Evolutionary conservation across 2,113 vertebrate genomes (phyloP), one percentile per base, ranked within the genome.

Genomic region (Aldabrachelys gigantea): DNA sequence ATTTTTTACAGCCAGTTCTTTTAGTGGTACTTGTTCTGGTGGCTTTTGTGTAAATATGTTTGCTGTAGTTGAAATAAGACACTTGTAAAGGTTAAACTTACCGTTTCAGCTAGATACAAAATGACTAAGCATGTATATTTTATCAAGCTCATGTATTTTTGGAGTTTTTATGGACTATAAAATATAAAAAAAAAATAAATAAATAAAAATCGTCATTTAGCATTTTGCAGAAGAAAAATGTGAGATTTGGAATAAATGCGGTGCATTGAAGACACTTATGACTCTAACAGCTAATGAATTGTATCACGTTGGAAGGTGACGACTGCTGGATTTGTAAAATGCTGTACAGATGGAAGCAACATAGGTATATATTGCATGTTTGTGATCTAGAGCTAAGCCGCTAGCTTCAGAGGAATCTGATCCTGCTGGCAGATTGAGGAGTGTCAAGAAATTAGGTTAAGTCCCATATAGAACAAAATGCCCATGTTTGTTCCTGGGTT

Each of bases 1-100:
- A 98, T 99, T 99, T 98, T 99, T 99, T 99, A 99, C 99, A 97
- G 97, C 97, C 98, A 96, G 99, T 99, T 99, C 99, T 99, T 98
- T 98, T 98, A 97, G 98, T 98, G 98, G 98, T 98, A 98, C 98
- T 98, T 98, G 99, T 98, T 98, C 98, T 98, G 98, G 99, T 98
- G 98, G 97, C 98, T 98, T 97, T 93, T 97, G 97, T 99, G 99
- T 99, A 99, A 99, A 99, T 99, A 99, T 97, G 98, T 98, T 98
- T 98, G 98, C 98, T 97, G 98, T 99, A 98, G 98, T 99, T 98
- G 98, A 98, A 98, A 98, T 98, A 94, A 98, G 95, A 98, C 98
- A 98, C 98, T 97, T 98, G 98, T 98, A 99, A 98, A 99, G 97
- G 98, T 98, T 98, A 96, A 92, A 89, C 90, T 95, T 94, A 75